Base-by-base conservation (phyloP, 1,140 invertebrate genomes). In the Subanguina moxae region DNA sequence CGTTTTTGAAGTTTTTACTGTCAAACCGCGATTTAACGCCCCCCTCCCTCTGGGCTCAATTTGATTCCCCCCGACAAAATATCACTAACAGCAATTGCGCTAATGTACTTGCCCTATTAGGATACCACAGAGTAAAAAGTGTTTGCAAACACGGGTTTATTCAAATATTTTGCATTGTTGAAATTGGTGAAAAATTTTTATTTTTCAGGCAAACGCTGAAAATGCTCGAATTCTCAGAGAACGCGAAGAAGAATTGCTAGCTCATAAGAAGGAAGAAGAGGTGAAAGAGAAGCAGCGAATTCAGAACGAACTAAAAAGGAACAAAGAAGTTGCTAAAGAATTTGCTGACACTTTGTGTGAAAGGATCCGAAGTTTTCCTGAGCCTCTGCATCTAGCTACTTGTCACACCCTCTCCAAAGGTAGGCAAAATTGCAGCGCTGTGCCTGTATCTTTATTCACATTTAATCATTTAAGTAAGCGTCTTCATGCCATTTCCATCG, bases 361-460 rank as follows among this genome's bases (percentile, higher is more conserved):
- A 9, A 38, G 42, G 21, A 23, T 70, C 28, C 46, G 64, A 45
- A 52, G 30, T 27, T 30, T 70, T 42, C 76, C 76, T 21, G 76
- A 75, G 59, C 74, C 74, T 7, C 30, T 78, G 17, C 74, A 75
- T 67, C 57, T 75, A 42, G 71, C 64, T 25, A 67, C 30, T 15
- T 73, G 71, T 25, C 72, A 73, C 28, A 73, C 72, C 19, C 46
- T 73, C 28, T 76, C 72, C 19, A 73, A 73, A 75, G 72, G 72
- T 73, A n/a, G n/a, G n/a, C n/a, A 52, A 7, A 52, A 19, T 52
- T 52, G 3, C 11, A n/a, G n/a, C n/a, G n/a, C n/a, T n/a, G n/a
- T n/a, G 28, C 25, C 61, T 15, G 1, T 67, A 1, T 23, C 23
- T 19, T 70, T 0, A 46, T 8, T 57, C 32, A n/a, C 23, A 61